phyloP scores from a whole-genome alignment of 2,888 invertebrate genomes.

The Dichetophora obliterata region DNA sequence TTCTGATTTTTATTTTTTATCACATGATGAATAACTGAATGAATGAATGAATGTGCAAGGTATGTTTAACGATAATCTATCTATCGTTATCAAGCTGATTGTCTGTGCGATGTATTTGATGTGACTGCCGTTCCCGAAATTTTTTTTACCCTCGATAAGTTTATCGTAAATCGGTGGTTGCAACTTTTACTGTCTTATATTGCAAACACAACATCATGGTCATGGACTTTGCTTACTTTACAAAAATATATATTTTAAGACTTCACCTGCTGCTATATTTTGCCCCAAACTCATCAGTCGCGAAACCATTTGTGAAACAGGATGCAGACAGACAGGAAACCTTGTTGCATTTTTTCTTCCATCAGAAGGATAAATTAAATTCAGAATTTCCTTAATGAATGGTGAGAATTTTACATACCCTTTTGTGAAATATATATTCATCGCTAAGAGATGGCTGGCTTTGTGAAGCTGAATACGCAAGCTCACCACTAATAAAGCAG shows the following conservation, averaged over 20 bases:
- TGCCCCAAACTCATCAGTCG: neutral
- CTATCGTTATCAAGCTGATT: no score
- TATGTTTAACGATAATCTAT: no score
- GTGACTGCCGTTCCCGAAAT: no score
- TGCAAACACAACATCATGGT: no score
- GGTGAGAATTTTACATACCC: conserved; percentile 13
- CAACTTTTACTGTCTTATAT: no score
- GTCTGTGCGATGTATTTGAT: no score
- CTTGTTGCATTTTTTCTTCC: neutral
- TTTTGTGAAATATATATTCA: neutral
- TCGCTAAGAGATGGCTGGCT: neutral
- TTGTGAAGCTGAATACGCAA: neutral
- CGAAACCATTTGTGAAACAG: neutral
- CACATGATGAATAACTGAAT: no score
- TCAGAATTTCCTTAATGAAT: conserved; percentile 12
- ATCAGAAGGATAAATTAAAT: neutral
- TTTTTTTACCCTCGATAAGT: no score
- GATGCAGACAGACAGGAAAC: neutral
- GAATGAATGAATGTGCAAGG: no score
- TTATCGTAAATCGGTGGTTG: no score
- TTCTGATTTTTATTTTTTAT: no score
- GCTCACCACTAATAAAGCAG: conserved; percentile 47
- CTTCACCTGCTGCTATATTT: neutral
- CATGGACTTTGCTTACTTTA: neutral
- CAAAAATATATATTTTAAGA: neutral